phyloP scores from a whole-genome alignment of 2,113 vertebrate species.

The Scatophagus argus region DNA sequence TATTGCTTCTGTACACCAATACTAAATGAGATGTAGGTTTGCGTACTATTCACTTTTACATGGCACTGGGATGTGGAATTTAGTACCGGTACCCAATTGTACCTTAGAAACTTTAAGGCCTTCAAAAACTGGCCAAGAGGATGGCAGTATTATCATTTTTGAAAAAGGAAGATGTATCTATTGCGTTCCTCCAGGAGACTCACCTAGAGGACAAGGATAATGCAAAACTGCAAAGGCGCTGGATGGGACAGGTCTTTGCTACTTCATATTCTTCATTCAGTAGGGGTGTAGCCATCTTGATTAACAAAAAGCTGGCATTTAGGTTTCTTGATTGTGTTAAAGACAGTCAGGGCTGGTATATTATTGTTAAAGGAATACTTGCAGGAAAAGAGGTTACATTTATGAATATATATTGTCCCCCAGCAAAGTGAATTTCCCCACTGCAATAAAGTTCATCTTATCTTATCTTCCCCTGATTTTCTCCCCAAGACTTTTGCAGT shows the following conservation, averaged over 20 bases:
- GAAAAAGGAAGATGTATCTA: background rate
- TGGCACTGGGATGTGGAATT: no score
- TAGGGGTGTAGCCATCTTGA: background rate
- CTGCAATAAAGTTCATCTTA: no score
- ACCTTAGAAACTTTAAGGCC: no score
- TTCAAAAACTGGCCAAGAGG: background rate
- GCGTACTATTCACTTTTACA: no score
- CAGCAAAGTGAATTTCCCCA: no score
- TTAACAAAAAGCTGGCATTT: background rate
- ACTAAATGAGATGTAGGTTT: no score
- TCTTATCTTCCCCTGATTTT: background rate
- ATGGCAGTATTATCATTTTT: background rate
- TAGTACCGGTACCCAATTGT: no score
- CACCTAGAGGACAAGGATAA: background rate
- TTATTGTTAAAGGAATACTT: background rate
- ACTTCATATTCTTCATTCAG: background rate
- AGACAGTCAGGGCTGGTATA: background rate
- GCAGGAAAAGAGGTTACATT: background rate
- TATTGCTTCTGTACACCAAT: no score
- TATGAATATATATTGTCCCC: background rate
- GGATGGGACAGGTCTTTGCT: background rate
- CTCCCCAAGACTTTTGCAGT: background rate
- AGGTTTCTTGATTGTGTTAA: background rate
- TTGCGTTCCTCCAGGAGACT: background rate
- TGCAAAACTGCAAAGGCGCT: background rate